These are phyloP conservation scores for Lepidonotus clava DNA, from an alignment of 2,888 invertebrate species.

Conservation along the genomic window DNA sequence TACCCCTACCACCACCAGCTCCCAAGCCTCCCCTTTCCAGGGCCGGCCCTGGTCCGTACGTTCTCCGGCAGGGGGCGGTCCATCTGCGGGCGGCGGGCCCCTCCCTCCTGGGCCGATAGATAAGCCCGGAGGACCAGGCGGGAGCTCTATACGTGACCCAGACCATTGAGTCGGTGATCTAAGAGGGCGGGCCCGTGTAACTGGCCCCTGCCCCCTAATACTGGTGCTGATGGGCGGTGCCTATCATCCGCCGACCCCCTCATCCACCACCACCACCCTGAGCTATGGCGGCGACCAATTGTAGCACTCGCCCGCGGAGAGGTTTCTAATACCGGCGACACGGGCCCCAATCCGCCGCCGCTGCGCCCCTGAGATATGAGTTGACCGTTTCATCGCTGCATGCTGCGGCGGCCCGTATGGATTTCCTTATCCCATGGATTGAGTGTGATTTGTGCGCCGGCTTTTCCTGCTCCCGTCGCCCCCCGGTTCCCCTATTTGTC, in stretches of 20 bases:
- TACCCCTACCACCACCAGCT: neutral
- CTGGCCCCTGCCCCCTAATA: conserved; percentile 29
- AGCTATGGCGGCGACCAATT: conserved; percentile 8
- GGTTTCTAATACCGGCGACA: neutral
- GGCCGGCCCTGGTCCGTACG: neutral
- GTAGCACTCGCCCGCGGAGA: neutral
- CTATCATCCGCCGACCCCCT: conserved; percentile 19
- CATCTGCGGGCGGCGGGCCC: neutral
- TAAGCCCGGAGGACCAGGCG: neutral
- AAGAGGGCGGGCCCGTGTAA: neutral
- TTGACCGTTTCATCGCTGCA: conserved; percentile 23
- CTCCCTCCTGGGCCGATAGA: neutral
- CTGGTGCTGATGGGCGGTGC: conserved; percentile 3
- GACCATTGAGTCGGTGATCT: conserved; percentile 22
- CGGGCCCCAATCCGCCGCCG: neutral
- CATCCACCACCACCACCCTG: no score
- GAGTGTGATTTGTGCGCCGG: conserved; percentile 24
- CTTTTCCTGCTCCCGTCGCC: neutral
- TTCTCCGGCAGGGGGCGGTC: neutral
- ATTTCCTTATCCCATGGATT: conserved; percentile 43
- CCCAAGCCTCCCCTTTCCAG: neutral
- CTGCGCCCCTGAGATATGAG: conserved; percentile 13
- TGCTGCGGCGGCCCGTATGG: conserved; percentile 27
- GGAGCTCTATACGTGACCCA: neutral
- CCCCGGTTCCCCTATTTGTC: conserved; percentile 16